Evolutionary conservation across 2,797 vertebrate species (phyloP).

Genomic region (Furcifer pardalis): DNA sequence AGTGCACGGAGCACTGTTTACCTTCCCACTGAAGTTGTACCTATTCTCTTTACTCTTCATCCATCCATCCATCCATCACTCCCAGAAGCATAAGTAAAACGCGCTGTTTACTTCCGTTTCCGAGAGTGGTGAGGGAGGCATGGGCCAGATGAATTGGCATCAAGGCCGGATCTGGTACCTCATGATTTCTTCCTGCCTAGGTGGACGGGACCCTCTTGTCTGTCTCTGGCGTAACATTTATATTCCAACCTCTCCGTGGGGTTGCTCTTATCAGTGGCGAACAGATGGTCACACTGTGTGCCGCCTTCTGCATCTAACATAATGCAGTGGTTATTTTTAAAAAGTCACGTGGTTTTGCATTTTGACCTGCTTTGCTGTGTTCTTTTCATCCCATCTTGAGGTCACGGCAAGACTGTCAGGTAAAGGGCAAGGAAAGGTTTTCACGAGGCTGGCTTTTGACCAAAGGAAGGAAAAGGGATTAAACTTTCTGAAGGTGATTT

Average conservation of each 20-base stretch:
- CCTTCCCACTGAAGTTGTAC: too few species aligned
- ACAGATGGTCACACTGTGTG: neutral
- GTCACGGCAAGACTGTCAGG: neutral
- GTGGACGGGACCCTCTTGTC: neutral
- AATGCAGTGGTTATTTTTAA: constrained; percentile 4
- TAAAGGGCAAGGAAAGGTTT: neutral
- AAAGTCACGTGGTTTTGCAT: neutral
- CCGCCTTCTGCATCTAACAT: neutral
- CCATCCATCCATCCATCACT: too few species aligned
- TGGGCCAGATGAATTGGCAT: too few species aligned
- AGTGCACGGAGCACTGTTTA: too few species aligned
- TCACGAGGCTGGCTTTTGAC: too few species aligned
- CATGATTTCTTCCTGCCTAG: neutral
- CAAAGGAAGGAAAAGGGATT: neutral
- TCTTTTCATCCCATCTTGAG: neutral
- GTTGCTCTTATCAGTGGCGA: neutral
- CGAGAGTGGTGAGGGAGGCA: too few species aligned
- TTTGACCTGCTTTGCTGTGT: neutral
- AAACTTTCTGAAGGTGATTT: neutral
- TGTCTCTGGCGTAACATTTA: neutral
- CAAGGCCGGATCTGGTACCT: too few species aligned
- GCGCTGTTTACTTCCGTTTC: too few species aligned
- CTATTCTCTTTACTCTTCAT: too few species aligned
- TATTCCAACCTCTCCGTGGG: neutral
- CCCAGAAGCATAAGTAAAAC: too few species aligned